Evolutionary conservation across 2,113 vertebrate species (phyloP).

Genomic region (Tringa solitaria): DNA sequence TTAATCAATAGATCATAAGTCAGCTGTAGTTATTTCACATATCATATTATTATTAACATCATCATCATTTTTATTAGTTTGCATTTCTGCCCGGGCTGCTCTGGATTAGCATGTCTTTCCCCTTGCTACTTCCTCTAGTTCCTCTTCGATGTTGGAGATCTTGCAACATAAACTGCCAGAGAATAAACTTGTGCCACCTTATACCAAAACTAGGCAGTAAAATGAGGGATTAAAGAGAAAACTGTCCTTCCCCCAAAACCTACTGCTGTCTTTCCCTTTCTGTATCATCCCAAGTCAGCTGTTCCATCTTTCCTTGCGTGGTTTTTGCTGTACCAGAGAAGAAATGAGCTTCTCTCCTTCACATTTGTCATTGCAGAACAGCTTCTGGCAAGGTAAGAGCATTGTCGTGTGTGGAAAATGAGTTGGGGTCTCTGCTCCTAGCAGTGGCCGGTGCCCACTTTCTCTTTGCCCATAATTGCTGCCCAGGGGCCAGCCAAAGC

Average conservation of each 20-base stretch:
- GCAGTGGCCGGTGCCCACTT: background rate
- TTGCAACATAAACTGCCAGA: background rate
- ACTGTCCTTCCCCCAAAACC: background rate
- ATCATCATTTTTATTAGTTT: conserved; percentile 59
- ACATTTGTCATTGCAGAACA: background rate
- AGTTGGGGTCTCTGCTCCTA: accelerated
- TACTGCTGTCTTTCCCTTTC: background rate
- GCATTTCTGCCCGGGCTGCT: conserved; percentile 6
- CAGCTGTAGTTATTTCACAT: conserved; percentile 57
- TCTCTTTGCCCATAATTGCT: background rate
- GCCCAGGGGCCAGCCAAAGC: background rate
- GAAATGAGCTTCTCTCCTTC: background rate
- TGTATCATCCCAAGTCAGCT: background rate
- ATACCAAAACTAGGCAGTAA: background rate
- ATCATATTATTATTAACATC: conserved; percentile 49
- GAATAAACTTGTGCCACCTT: background rate
- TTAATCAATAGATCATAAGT: conserved; percentile 62
- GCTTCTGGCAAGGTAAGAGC: background rate
- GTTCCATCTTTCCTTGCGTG: background rate
- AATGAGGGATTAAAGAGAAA: background rate
- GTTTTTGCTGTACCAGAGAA: background rate
- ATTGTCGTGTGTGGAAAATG: accelerated
- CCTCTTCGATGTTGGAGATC: background rate
- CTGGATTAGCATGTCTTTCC: background rate
- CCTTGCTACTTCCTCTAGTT: background rate